Evolutionary conservation across 2,888 invertebrate species (phyloP), one percentile per base, ranked within the genome.

Genomic region (Pterobdella sp.): DNA sequence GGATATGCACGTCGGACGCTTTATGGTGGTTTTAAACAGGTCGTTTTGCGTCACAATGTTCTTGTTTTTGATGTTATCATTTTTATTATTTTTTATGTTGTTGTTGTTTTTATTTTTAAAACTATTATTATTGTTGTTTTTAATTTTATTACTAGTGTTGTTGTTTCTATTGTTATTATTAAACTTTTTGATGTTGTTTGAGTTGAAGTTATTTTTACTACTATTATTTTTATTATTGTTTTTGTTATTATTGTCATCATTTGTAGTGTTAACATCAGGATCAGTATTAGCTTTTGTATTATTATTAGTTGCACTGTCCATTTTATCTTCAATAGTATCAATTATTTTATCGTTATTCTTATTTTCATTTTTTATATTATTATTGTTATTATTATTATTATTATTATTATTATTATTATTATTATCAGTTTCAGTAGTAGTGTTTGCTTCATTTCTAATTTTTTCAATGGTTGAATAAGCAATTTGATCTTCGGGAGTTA

Each of bases 351-450:
- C 32, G 32, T 31, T 29, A 29, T 32, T 32, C 26, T 34, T 66
- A 66, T 32, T 31, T 7, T 34, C 32, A 66, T 34, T 29, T 7
- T 32, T 32, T 31, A n/a, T 32, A 66, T 31, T 34, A 29, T 34
- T 32, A 66, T 34, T 29, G 4, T 32, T 32, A 66, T 34, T 66
- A 32, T 32, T 31, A 29, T 34, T 66, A 68, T 14, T 68, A 66
- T 66, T 32, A 66, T 32, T 66, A 66, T 66, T 66, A 66, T 22
- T 66, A 32, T 32, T 66, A 66, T 66, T 22, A 66, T 32, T 66
- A 66, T 66, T 67, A 67, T 10, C 32, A 35, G 10, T 67, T 14
- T n/a, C 35, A 67, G 10, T 67, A 67, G 18, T 67, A 67, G 31
- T 67, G n/a, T n/a, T 67, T 31, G 4, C 31, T 31, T n/a, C 32